Conservation (phyloP, 2,113 vertebrate species). For the Tonatia bakeri region DNA sequence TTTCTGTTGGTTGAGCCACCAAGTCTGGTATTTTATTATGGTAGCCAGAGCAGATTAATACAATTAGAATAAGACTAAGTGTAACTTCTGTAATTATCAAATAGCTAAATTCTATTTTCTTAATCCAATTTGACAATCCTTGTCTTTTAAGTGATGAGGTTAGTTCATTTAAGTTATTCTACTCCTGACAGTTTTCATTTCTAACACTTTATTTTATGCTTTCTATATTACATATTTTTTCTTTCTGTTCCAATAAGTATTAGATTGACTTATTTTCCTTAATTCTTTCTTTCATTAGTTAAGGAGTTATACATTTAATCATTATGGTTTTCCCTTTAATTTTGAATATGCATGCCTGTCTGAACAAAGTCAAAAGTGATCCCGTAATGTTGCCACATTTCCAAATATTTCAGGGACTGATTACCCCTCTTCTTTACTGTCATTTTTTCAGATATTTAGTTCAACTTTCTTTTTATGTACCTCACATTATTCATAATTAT, state of each 20-base stretch:
- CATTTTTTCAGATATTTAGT: constrained; percentile 26
- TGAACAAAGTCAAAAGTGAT: constrained; percentile 3
- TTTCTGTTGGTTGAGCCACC: background rate
- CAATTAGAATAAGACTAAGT: background rate
- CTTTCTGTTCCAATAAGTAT: background rate
- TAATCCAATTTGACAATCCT: background rate
- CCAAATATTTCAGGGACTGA: background rate
- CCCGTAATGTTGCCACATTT: background rate
- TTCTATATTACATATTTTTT: background rate
- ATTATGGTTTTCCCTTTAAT: background rate
- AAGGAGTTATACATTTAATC: background rate
- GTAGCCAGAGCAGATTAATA: background rate
- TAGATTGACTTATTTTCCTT: background rate
- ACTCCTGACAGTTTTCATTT: background rate
- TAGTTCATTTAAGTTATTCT: background rate
- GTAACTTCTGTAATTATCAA: background rate
- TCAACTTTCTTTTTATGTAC: background rate
- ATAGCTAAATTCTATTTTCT: background rate
- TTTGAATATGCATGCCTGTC: background rate
- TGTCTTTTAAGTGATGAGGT: background rate
- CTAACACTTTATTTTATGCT: background rate
- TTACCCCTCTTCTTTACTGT: background rate
- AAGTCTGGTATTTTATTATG: background rate
- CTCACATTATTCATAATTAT: background rate
- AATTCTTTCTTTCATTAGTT: background rate